Evolutionary conservation across 2,797 vertebrate genomes (phyloP), one percentile per base, ranked within the genome.

Genomic region (Thamnophis elegans): DNA sequence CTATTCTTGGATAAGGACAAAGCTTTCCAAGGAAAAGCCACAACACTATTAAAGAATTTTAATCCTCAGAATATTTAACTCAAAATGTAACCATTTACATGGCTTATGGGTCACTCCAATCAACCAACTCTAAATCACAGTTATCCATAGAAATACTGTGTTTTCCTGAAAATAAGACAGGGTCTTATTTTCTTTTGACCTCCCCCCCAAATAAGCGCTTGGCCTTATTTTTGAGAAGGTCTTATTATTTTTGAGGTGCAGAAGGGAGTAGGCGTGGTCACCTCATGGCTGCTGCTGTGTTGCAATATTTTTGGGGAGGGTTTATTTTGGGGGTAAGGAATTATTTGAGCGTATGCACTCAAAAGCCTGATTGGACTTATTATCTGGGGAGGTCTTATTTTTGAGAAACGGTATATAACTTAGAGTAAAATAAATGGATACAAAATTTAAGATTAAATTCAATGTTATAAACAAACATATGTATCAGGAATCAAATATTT

Each of bases 11-110:
- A 55, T 32, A 42, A 53, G 91, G 86, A 65, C 73, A 25, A 68
- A 68, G 13, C 85, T 93, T 94, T 95, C 62, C 89, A 6, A 65
- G 94, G 93, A 32, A 13, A 54, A 42, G 32, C 65, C 16, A 90
- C 25, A 54, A 88, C 42, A 58, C 62, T 65, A 58, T 51, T 82
- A 82, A 90, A 65, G 91, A 88, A 90, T 0, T 91, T 56, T 26
- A 93, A 59, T 51, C 47, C 14, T 25, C 22, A 10, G 88, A 47
- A 42, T 82, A 42, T 22, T 12, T 22, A 78, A 42, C 9, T 78
- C 36, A 78, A 42, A 78, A 42, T 78, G 8, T 82, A 82, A 42
- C 32, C 32, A 36, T 73, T 73, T 73, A 36, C n/a, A 73, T 7
- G 10, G 9, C 20, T 82, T 82, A 82, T 25, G 36, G 32, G 36